Conservation (phyloP, 1,140 invertebrate genomes). For the Apis dorsata region DNA sequence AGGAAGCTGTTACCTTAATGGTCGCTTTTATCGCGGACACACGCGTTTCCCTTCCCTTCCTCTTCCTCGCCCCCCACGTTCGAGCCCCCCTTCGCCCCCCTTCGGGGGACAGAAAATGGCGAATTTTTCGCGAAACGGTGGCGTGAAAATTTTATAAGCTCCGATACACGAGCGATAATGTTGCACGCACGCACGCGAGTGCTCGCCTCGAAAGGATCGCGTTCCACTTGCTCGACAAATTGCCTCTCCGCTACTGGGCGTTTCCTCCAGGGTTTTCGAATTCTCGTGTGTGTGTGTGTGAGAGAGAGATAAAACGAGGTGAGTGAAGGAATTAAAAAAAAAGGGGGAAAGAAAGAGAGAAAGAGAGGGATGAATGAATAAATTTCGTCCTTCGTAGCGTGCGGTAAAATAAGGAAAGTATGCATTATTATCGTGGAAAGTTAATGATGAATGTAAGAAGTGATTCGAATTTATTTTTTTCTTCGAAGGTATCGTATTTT, state of each 20-base stretch:
- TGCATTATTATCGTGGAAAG: too few species aligned
- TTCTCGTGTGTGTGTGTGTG: not conserved
- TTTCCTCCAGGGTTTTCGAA: not conserved
- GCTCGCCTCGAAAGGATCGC: not conserved
- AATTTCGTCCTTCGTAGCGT: too few species aligned
- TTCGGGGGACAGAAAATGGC: too few species aligned
- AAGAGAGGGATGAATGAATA: too few species aligned
- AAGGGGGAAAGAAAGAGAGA: too few species aligned
- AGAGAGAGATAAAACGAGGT: not conserved
- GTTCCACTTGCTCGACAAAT: slow-evolving; percentile 7
- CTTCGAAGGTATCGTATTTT: too few species aligned
- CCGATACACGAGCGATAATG: slow-evolving; percentile 4
- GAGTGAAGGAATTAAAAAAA: not conserved
- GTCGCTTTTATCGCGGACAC: slow-evolving; percentile 28
- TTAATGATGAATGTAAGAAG: too few species aligned
- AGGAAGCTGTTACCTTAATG: slow-evolving; percentile 45
- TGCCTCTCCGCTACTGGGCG: not conserved
- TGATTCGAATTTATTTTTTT: too few species aligned
- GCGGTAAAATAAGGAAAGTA: too few species aligned
- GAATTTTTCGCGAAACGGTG: not conserved
- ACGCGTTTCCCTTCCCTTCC: not conserved
- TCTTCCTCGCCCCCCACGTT: not conserved
- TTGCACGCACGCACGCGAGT: not conserved
- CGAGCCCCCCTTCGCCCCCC: too few species aligned
- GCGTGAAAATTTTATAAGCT: slow-evolving; percentile 12